These are phyloP conservation scores for Streptopelia turtur DNA, from an alignment of 2,797 vertebrate genomes.

Conservation along the genomic window DNA sequence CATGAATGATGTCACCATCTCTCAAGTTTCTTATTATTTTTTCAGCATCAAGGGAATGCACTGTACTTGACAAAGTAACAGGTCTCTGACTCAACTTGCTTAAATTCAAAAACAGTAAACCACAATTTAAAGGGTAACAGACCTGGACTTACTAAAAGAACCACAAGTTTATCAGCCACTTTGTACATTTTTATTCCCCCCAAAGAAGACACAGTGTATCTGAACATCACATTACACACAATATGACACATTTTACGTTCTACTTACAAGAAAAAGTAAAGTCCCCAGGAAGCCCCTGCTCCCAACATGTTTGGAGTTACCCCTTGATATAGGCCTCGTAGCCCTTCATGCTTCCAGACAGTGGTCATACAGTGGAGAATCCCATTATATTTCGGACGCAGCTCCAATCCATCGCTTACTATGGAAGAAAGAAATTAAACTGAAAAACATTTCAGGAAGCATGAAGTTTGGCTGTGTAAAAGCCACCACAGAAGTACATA, in stretches of 20 bases:
- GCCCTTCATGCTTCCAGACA: constrained; percentile 91
- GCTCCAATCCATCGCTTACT: constrained; percentile 93
- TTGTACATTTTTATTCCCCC: not conserved
- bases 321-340: constrained; percentile 94
- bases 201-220: not conserved
- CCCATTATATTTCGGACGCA: constrained; percentile 92
- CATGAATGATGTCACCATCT: not conserved
- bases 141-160: not conserved
- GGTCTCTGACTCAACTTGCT: not conserved
- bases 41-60: not conserved
- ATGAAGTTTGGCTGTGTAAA: not conserved
- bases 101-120: not conserved
- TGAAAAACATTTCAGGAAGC: not conserved
- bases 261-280: constrained; percentile 98
- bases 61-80: not conserved
- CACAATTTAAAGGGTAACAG: not conserved
- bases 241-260: not conserved
- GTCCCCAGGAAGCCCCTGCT: constrained; percentile 96
- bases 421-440: not conserved
- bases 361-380: constrained; percentile 92
- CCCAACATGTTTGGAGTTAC: constrained; percentile 96
- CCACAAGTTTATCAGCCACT: not conserved
- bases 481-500: not conserved
- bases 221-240: not conserved
- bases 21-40: not conserved